Base-by-base conservation (phyloP, 2,113 vertebrate species). In the Stercorarius parasiticus region DNA sequence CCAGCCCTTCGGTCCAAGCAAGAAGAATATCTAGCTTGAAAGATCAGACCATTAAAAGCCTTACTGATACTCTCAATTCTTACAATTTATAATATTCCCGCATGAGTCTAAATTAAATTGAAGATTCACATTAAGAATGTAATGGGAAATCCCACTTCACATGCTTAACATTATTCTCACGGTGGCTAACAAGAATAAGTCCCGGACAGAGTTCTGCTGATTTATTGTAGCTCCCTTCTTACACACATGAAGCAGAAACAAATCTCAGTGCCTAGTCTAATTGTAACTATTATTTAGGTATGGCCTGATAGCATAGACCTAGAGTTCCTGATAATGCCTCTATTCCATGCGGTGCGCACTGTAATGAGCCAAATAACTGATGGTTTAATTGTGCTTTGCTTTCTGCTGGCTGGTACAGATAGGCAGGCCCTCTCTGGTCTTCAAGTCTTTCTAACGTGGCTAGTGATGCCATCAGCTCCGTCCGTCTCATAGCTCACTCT, bases 91-190 rank as follows among this genome's bases (percentile, higher is more conserved):
- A 49, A 82, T 76, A 86, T 76, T 78, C 90, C 83, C 88, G 71
- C 29, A 56, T 90, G 73, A 88, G 86, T 49, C 4, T 1, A 92
- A 96, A 95, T 93, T 84, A 88, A 94, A 93, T 66, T 78, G 58
- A 86, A 95, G 30, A 26, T 52, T 86, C 71, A 67, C 36, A 84
- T 78, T 78, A 92, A 92, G 80, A 83, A 81, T 72, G 56, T 52
- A 85, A 93, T 71, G 49, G 64, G 86, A 88, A 97, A 93, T 92
- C 76, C 55, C 86, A 45, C 47, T 76, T 71, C 43, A 56, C 50
- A 76, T 52, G 34, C 47, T 84, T 97, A 87, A 59, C 59, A 74
- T 86, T 93, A 91, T 53, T 78, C 30, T 88, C 20, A 55, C 15
- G 10, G 38, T 16, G 55, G 42, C 47, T 84, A 64, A 84, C 79